phyloP scores from a whole-genome alignment of 1,140 invertebrate genomes.

The Rhizoglyphus robini region DNA sequence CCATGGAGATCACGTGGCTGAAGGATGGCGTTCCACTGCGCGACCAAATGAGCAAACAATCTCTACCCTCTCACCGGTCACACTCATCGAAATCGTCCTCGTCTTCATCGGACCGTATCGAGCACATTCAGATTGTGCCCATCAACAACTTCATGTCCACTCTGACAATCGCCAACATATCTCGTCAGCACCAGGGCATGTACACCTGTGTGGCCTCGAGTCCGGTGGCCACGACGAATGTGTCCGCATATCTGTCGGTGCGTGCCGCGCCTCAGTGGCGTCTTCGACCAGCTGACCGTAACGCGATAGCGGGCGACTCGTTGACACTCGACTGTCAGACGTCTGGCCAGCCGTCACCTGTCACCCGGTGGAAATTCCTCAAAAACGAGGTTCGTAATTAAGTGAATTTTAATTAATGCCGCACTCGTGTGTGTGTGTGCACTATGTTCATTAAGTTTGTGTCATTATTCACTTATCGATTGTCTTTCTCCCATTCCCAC shows the following conservation, averaged over 20 bases:
- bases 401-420: slow-evolving; percentile 8
- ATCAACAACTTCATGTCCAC: slow-evolving; percentile 29
- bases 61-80: not conserved
- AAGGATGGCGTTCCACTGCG: slow-evolving; percentile 51
- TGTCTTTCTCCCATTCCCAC: not conserved
- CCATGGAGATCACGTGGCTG: slow-evolving; percentile 57
- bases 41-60: slow-evolving; percentile 6
- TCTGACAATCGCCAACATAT: slow-evolving; percentile 58
- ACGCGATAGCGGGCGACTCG: slow-evolving; percentile 25
- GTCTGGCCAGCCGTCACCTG: slow-evolving; percentile 28
- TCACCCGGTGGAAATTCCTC: slow-evolving; percentile 29
- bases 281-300: slow-evolving; percentile 25
- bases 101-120: not conserved
- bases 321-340: slow-evolving; percentile 29
- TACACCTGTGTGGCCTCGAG: slow-evolving; percentile 68
- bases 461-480: not conserved
- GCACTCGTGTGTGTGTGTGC: too few species aligned
- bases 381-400: slow-evolving; percentile 14
- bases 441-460: not conserved
- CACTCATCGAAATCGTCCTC: not conserved
- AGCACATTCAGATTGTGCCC: slow-evolving; percentile 26
- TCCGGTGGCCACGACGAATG: slow-evolving; percentile 58
- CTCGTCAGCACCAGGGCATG: slow-evolving; percentile 56
- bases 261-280: slow-evolving; percentile 36
- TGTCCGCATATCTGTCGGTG: slow-evolving; percentile 61